Conservation (phyloP, 2,797 vertebrate species). For the Holocentrus rufus region DNA sequence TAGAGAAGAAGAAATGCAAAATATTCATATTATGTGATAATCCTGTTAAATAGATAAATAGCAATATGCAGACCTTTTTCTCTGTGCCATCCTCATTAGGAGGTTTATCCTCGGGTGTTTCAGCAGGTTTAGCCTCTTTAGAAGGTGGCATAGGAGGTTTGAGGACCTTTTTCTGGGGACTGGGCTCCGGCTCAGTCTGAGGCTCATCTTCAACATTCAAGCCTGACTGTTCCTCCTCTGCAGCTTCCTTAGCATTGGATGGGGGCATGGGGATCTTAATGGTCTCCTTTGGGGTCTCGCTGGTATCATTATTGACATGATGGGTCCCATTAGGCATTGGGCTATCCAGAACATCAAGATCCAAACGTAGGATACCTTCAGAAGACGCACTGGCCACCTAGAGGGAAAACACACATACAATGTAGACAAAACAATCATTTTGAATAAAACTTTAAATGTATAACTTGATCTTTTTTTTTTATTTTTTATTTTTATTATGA, state of each 20-base stretch:
- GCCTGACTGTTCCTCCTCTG: slow-evolving; percentile 64
- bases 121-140: slow-evolving; percentile 60
- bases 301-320: slow-evolving; percentile 46
- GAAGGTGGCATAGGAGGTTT: slow-evolving; percentile 72
- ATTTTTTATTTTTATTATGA: background rate
- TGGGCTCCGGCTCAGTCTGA: slow-evolving; percentile 41
- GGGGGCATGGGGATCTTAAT: slow-evolving; percentile 76
- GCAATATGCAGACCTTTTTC: slow-evolving; percentile 62
- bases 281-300: slow-evolving; percentile 67
- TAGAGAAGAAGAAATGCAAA: slow-evolving; percentile 10
- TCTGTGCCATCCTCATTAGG: slow-evolving; percentile 26
- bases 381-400: slow-evolving; percentile 87
- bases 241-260: slow-evolving; percentile 59
- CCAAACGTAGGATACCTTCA: slow-evolving; percentile 88
- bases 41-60: background rate
- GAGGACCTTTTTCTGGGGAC: slow-evolving; percentile 65
- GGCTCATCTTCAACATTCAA: slow-evolving; percentile 46
- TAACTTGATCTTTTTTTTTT: background rate
- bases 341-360: slow-evolving; percentile 84
- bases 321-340: slow-evolving; percentile 76
- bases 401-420: background rate
- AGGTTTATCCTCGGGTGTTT: slow-evolving; percentile 39
- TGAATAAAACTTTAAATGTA: background rate
- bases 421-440: background rate
- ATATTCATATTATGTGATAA: background rate